A percentile compares a stretch with the other conserved stretches of the same genome.
Conservation (phyloP, 2,797 vertebrate species). For the Cossypha dichroa region DNA sequence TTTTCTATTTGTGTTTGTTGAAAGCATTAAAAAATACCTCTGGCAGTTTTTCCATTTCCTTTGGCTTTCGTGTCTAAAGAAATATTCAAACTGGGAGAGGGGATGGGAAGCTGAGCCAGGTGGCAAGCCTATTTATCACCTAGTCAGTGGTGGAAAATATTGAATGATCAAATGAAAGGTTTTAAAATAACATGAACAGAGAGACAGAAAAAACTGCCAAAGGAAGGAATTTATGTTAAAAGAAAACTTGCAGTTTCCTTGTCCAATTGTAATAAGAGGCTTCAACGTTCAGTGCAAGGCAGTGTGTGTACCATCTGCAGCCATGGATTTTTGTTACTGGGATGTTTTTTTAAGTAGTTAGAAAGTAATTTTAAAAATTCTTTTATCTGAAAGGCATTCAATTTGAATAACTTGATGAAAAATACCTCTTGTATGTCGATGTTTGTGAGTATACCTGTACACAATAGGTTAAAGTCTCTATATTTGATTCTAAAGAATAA, state of each 20-base stretch:
- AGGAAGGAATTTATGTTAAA: conserved; percentile 29
- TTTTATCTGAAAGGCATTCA: neutral
- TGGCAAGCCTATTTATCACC: conserved; percentile 57
- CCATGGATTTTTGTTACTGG: neutral
- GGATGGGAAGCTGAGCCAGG: conserved; percentile 30
- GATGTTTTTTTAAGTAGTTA: neutral
- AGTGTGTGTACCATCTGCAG: neutral
- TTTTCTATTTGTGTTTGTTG: conserved; percentile 41
- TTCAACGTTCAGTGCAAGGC: neutral
- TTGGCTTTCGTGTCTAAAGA: conserved; percentile 38
- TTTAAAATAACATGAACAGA: conserved; percentile 59
- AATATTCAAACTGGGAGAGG: conserved; percentile 11
- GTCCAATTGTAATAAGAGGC: neutral
- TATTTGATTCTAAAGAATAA: neutral
- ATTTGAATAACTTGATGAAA: neutral
- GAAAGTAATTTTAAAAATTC: neutral
- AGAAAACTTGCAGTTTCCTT: conserved; percentile 24
- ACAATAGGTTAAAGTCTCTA: neutral
- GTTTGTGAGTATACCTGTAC: neutral
- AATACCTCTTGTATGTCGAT: neutral
- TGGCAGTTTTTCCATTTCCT: conserved; percentile 47
- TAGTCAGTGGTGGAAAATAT: conserved; percentile 58
- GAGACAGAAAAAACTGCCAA: conserved; percentile 28
- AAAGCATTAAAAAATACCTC: conserved; percentile 24
- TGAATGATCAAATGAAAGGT: conserved; percentile 55